phyloP scores from a whole-genome alignment of 2,797 vertebrate genomes.

The Micromesistius poutassou region DNA sequence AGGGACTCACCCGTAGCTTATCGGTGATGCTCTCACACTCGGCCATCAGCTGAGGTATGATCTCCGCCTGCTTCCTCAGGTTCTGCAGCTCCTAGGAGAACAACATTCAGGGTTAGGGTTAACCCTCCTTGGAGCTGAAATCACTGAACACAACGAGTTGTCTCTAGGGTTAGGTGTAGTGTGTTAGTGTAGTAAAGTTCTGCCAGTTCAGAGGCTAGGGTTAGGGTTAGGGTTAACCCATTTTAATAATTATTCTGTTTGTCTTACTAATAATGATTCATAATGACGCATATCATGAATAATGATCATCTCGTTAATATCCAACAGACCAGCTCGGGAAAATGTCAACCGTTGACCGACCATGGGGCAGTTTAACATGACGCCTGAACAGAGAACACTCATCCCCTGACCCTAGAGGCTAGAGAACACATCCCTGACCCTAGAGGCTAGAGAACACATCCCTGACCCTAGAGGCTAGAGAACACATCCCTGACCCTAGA shows the following conservation, averaged over 20 bases:
- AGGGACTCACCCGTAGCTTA: constrained; percentile 85
- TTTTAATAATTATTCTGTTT: not conserved
- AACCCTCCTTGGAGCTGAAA: too few species aligned
- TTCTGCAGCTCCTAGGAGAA: constrained; percentile 86
- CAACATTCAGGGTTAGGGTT: not conserved
- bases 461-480: not conserved
- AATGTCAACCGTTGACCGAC: too few species aligned
- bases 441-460: not conserved
- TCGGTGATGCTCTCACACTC: constrained; percentile 86
- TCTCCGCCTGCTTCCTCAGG: constrained; percentile 91
- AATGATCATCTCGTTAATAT: too few species aligned
- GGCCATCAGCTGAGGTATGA: constrained; percentile 91
- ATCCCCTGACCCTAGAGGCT: not conserved
- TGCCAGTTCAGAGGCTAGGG: too few species aligned
- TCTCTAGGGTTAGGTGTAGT: too few species aligned
- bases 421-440: not conserved
- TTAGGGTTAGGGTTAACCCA: too few species aligned
- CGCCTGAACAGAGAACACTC: not conserved
- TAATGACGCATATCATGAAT: too few species aligned
- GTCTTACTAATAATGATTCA: not conserved
- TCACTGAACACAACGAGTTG: too few species aligned
- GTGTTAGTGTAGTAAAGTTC: too few species aligned
- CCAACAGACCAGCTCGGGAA: too few species aligned
- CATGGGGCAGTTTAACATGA: too few species aligned
- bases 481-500: not conserved